Conservation (phyloP, 2,888 invertebrate genomes). For the Eumerus sabulonum region DNA sequence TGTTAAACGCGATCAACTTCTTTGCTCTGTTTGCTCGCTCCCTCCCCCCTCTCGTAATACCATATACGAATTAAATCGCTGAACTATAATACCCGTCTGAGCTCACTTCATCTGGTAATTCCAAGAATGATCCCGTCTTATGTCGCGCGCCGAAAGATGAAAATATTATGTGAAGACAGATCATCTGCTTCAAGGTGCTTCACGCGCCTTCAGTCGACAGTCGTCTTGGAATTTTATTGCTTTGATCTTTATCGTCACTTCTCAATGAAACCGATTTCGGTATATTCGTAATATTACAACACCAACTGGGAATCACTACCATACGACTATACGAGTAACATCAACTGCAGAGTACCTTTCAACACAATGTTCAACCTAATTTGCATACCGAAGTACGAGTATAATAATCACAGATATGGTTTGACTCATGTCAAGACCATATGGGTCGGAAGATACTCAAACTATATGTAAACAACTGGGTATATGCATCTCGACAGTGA, state of each 20-base stretch:
- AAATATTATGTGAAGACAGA: background rate
- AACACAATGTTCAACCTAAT: conserved; percentile 34
- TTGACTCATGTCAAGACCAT: conserved; percentile 29
- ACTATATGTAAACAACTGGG: background rate
- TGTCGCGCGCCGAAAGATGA: too few relatives aligned
- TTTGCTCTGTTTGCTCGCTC: too few relatives aligned
- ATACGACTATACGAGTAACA: too few relatives aligned
- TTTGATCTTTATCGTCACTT: conserved; percentile 45
- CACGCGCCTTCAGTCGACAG: conserved; percentile 7
- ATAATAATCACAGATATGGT: conserved; percentile 31
- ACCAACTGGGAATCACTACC: conserved; percentile 21
- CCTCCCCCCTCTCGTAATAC: too few relatives aligned
- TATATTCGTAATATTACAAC: conserved; percentile 47
- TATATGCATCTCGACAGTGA: conserved; percentile 1
- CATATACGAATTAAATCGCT: too few relatives aligned
- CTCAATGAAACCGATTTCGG: conserved; percentile 26
- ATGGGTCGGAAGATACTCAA: conserved; percentile 10
- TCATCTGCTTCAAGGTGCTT: background rate
- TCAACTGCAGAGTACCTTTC: conserved; percentile 32
- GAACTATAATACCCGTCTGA: too few relatives aligned
- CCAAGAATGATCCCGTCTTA: too few relatives aligned
- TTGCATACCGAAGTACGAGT: conserved; percentile 51
- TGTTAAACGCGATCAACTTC: too few relatives aligned
- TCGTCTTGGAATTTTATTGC: conserved; percentile 43
- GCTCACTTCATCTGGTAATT: too few relatives aligned